These are phyloP conservation scores for Dendrolimus pini DNA, from an alignment of 2,888 invertebrate species.

Conservation along the genomic window DNA sequence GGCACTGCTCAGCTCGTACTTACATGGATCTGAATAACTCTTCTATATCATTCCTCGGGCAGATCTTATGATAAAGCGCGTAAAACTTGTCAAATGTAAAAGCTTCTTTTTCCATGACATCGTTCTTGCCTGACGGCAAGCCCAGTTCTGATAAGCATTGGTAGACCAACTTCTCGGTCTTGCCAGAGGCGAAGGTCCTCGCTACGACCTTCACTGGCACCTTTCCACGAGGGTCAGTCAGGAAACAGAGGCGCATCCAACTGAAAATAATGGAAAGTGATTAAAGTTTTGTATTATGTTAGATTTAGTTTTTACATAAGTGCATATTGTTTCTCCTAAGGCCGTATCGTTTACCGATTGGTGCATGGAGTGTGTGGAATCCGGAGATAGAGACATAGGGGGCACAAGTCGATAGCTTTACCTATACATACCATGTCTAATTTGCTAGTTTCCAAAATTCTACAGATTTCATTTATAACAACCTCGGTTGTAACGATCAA, in stretches of 20 bases:
- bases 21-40: conserved; percentile 97
- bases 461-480: too few relatives aligned
- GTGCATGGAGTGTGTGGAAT: too few relatives aligned
- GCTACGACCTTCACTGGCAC: conserved; percentile 98
- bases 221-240: conserved; percentile 95
- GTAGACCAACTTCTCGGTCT: conserved; percentile 98
- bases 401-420: too few relatives aligned
- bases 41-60: conserved; percentile 98
- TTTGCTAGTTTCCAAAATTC: too few relatives aligned
- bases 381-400: too few relatives aligned
- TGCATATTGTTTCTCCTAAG: too few relatives aligned
- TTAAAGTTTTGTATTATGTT: conserved; percentile 8
- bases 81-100: conserved; percentile 99
- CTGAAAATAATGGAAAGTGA: conserved; percentile 74
- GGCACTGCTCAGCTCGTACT: conserved; percentile 53
- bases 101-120: conserved; percentile 94
- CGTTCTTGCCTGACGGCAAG: conserved; percentile 96
- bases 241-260: conserved; percentile 98
- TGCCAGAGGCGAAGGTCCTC: conserved; percentile 99
- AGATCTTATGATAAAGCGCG: conserved; percentile 98
- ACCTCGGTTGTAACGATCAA: too few relatives aligned
- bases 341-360: too few relatives aligned
- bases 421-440: too few relatives aligned
- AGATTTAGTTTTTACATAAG: too few relatives aligned
- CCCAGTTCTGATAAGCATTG: conserved; percentile 96